Evolutionary conservation across 2,113 vertebrate species (phyloP).

Genomic region (Plotosus lineatus): DNA sequence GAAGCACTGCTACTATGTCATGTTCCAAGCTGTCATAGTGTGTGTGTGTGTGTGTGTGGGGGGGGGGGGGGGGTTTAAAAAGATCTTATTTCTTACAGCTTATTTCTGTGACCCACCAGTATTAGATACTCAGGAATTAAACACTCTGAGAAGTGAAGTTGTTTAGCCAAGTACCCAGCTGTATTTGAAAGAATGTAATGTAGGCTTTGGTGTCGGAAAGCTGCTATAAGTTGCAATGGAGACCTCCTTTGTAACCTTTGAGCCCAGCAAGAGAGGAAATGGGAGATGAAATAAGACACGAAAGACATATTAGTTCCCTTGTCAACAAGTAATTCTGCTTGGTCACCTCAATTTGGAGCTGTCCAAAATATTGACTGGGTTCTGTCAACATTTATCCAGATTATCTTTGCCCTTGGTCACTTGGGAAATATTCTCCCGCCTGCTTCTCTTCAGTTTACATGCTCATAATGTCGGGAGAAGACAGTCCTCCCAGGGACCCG

Average conservation of each 20-base stretch:
- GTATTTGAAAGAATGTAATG: not conserved
- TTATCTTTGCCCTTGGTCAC: conserved; percentile 32
- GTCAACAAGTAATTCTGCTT: conserved; percentile 50
- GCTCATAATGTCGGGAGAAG: conserved; percentile 1
- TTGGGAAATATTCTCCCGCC: conserved; percentile 46
- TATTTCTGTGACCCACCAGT: conserved; percentile 14
- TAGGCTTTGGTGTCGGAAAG: not conserved
- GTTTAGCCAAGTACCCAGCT: not conserved
- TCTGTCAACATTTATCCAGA: conserved; percentile 52
- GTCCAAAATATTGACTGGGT: conserved; percentile 51
- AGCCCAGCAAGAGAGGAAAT: conserved; percentile 28
- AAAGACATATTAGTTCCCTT: conserved; percentile 55
- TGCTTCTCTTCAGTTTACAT: conserved; percentile 26
- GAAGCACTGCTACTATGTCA: conserved; percentile 28
- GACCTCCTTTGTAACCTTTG: conserved; percentile 24
- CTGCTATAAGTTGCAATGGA: not conserved
- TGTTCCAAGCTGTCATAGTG: conserved; percentile 35
- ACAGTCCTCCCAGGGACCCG: conserved; percentile 39
- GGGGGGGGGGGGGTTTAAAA: not conserved
- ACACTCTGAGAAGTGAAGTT: not conserved
- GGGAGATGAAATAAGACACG: conserved; percentile 46
- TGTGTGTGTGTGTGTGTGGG: no score
- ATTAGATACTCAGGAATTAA: not conserved
- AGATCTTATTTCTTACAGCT: not conserved
- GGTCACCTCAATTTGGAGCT: conserved; percentile 45